These are phyloP conservation scores for Athalia rosae DNA, from an alignment of 2,888 invertebrate genomes.

Conservation along the genomic window DNA sequence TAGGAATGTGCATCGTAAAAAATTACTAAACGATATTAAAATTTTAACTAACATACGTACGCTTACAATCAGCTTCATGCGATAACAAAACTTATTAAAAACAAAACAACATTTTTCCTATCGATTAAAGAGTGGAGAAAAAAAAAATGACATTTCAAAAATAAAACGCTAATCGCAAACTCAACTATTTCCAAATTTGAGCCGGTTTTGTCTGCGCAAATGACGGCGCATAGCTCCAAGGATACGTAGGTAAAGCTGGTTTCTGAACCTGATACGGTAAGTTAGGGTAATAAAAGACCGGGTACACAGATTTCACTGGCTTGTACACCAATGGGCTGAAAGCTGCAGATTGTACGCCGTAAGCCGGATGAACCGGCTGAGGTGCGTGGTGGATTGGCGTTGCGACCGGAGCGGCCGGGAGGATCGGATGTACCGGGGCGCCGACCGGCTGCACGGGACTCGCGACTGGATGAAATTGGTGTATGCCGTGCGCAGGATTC, in stretches of 20 bases:
- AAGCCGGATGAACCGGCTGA: constrained; percentile 60
- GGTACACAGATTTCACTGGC: constrained; percentile 65
- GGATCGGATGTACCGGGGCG: constrained; percentile 37
- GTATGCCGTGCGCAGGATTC: constrained; percentile 49
- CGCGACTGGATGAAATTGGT: constrained; percentile 48
- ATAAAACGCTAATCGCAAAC: neutral
- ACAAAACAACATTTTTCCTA: constrained; percentile 9
- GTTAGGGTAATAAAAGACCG: constrained; percentile 66
- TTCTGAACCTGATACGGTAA: constrained; percentile 62
- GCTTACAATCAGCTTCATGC: neutral
- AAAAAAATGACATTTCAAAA: neutral
- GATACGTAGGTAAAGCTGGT: constrained; percentile 57
- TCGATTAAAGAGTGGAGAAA: neutral
- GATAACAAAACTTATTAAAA: constrained; percentile 18
- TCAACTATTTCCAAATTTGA: constrained; percentile 63
- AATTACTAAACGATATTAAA: neutral
- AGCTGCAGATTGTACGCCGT: constrained; percentile 59
- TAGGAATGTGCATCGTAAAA: constrained; percentile 40
- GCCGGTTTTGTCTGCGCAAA: constrained; percentile 59
- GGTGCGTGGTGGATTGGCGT: constrained; percentile 50
- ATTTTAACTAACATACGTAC: neutral
- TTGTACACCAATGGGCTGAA: constrained; percentile 63
- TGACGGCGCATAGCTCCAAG: constrained; percentile 68
- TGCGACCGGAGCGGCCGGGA: constrained; percentile 51
- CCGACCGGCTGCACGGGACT: constrained; percentile 12